Base-by-base conservation (phyloP, 2,888 invertebrate genomes). In the Synanthedon andrenaeformis region DNA sequence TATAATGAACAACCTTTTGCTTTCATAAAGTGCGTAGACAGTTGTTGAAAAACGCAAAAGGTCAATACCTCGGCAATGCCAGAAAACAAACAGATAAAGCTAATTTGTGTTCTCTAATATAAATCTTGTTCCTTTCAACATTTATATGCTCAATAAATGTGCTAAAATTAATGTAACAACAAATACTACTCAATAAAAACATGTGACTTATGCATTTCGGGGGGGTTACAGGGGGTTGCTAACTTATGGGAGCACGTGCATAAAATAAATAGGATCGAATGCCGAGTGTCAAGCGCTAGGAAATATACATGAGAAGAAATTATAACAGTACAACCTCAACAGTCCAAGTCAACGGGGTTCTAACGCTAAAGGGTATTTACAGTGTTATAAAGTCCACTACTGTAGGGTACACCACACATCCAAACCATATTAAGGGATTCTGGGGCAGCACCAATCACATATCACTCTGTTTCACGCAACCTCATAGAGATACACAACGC, bases 11-110 rank as follows among this genome's bases (percentile, higher is more conserved):
- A 62, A 65, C 59, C 62, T 64, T 56, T 66, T 65, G 65, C 63
- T 63, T 67, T 68, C 60, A 65, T 63, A 58, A 66, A 65, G 74
- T 73, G 70, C 67, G 70, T 70, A 72, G 74, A 67, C 69, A 59
- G 60, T 63, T 58, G 56, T 58, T 63, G 65, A 69, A 70, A 69
- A 73, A 74, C 66, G 65, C 69, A 71, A 71, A 60, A 70, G 74
- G 79, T 74, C 66, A 13, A 67, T 63, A 70, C 73, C 70, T 75
- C 82, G 83, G 84, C 83, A 77, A 85, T 88, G 85, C 84, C 86
- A 88, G 87, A 88, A 87, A 88, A 88, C 84, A 87, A 87, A 86
- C 86, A 86, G 85, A 83, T 86, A 85, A 87, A 87, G 86, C 85
- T 82, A 73, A 66, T 69, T 57, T 64, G 51, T 65, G 28, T 51